These are phyloP conservation scores for Forbesichthys papilliferus DNA, from an alignment of 2,113 vertebrate genomes.

Conservation along the genomic window DNA sequence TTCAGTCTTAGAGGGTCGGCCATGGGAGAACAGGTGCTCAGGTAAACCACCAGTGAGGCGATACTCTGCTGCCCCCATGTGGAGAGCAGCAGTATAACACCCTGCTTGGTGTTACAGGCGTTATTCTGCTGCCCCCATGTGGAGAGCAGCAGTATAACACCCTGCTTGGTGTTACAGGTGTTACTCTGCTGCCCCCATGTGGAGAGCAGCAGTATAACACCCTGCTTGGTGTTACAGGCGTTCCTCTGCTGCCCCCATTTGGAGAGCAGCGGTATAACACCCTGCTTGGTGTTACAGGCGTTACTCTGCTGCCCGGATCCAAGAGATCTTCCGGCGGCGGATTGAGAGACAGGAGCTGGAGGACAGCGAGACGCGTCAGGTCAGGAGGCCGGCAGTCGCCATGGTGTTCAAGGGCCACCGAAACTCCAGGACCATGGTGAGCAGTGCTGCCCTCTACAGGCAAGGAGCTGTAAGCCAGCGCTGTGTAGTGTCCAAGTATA, in stretches of 20 bases:
- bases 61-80: no score
- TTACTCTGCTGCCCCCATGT: no score
- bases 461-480: not conserved
- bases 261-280: no score
- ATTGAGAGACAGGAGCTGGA: constrained; percentile 90
- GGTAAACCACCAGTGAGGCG: constrained; percentile 71
- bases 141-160: no score
- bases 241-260: no score
- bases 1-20: constrained; percentile 90
- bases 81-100: no score
- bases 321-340: constrained; percentile 87
- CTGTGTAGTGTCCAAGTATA: no score
- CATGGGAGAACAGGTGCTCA: constrained; percentile 90
- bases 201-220: no score
- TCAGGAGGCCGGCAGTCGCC: constrained; percentile 82
- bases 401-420: constrained; percentile 90
- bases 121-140: no score
- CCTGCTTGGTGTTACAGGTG: constrained; percentile 69
- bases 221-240: no score
- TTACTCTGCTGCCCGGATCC: constrained; percentile 87
- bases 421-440: constrained; percentile 91
- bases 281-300: constrained; percentile 69
- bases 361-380: constrained; percentile 84
- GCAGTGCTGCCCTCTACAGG: not conserved
- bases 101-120: no score